Base-by-base conservation (phyloP, 1,140 invertebrate genomes). In the Caenorhabditis briggsae region DNA sequence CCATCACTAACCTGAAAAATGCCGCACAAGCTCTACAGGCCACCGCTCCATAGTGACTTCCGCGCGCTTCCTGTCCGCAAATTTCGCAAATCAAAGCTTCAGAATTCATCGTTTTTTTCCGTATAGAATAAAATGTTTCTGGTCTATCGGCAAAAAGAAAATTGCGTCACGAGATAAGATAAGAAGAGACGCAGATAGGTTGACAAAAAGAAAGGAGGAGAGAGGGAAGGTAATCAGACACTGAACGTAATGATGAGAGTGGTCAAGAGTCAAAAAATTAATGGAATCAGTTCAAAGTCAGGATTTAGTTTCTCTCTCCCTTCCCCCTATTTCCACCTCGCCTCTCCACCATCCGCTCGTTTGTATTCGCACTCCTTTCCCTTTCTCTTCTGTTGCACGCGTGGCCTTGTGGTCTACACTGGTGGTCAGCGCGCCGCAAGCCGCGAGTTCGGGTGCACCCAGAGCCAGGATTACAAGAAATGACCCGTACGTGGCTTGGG, bases 371-470 rank as follows among this genome's bases (percentile, higher is more conserved):
- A 33, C 33, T 20, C 41, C 64, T 41, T 41, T 16, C n/a, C 18
- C 14, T 33, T n/a, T 18, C 41, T 43, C 8, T 70, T 0, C 18
- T n/a, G 11, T 20, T 78, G 70, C 70, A n/a, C 46, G 70, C 70
- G 46, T 78, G 70, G 70, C 46, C 46, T 78, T 7, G 46, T 50
- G 70, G 70, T 78, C n/a, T 53, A 53, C n/a, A 20, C 25, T 11
- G 14, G 2, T 8, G 33, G 64, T 12, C 16, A 33, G 9, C 46
- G 70, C n/a, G 5, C 70, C 8, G 41, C 33, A 43, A 20, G 33
- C n/a, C n/a, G n/a, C 70, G 46, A 11, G 70, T 78, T 33, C 33
- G 33, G 33, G 33, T 33, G 1, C 33, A 33, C 33, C 33, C 33
- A 33, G 33, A 1, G 33, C 33, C 33, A 33, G 33, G 33, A 33